These are phyloP conservation scores for Drosophila infuscata DNA, from an alignment of 2,888 invertebrate genomes.

Conservation along the genomic window DNA sequence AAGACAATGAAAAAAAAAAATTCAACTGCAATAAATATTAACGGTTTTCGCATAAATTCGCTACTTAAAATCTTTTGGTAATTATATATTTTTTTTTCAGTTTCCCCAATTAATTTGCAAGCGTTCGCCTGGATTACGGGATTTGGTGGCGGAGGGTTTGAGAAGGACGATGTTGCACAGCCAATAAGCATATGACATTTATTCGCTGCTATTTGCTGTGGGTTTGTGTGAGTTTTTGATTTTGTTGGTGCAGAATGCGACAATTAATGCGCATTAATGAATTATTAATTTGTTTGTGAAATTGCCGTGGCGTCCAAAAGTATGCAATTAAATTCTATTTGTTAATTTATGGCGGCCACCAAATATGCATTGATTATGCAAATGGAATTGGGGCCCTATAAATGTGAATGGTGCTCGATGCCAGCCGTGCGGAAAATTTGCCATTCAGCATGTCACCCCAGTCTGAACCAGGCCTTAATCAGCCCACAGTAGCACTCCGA, in stretches of 20 bases:
- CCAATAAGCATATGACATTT: slow-evolving; percentile 65
- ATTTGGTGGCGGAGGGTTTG: background rate
- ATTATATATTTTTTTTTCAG: slow-evolving; percentile 20
- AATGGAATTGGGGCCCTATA: slow-evolving; percentile 65
- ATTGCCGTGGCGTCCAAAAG: slow-evolving; percentile 59
- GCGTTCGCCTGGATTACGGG: slow-evolving; percentile 43
- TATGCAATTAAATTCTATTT: slow-evolving; percentile 82
- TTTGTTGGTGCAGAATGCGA: slow-evolving; percentile 44
- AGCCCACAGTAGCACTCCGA: slow-evolving; percentile 18
- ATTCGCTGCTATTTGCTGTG: slow-evolving; percentile 57
- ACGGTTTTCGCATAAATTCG: slow-evolving; percentile 57
- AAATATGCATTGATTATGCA: slow-evolving; percentile 79
- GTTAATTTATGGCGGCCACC: slow-evolving; percentile 75
- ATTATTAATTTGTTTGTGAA: slow-evolving; percentile 74
- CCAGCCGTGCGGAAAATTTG: slow-evolving; percentile 15
- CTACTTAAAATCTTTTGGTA: slow-evolving; percentile 45
- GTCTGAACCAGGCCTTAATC: slow-evolving; percentile 66
- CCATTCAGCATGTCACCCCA: slow-evolving; percentile 23
- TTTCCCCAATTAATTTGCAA: slow-evolving; percentile 70
- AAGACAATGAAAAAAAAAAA: slow-evolving; percentile 1
- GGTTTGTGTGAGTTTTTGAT: slow-evolving; percentile 48
- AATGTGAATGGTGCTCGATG: slow-evolving; percentile 12
- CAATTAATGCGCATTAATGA: slow-evolving; percentile 80
- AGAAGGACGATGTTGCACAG: slow-evolving; percentile 4
- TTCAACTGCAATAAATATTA: slow-evolving; percentile 61